These are phyloP conservation scores for Epirrhoe alternata DNA, from an alignment of 2,888 invertebrate species.

Conservation along the genomic window DNA sequence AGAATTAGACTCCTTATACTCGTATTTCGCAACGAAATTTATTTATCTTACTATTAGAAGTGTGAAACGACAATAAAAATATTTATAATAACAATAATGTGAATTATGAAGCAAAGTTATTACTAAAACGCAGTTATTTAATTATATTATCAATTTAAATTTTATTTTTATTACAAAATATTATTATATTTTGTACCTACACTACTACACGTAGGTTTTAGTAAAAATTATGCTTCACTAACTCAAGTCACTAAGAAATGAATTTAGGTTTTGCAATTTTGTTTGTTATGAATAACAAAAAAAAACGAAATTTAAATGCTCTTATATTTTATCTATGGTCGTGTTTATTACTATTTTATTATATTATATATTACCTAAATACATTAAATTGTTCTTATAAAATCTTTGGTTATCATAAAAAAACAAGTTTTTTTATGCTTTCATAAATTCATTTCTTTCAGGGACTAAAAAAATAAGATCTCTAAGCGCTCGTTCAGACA, in stretches of 20 bases:
- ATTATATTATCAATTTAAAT: too few relatives aligned
- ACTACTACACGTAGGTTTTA: neutral
- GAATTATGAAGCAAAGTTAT: slow-evolving; percentile 4
- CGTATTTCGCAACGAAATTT: slow-evolving; percentile 34
- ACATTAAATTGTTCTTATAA: too few relatives aligned
- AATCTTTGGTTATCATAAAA: too few relatives aligned
- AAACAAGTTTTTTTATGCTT: too few relatives aligned
- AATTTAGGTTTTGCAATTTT: neutral
- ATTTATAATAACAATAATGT: slow-evolving; percentile 30
- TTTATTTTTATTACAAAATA: too few relatives aligned
- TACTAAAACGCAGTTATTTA: neutral
- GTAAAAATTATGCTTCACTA: neutral
- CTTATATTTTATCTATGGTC: too few relatives aligned
- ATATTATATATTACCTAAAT: too few relatives aligned
- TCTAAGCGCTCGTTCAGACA: too few relatives aligned
- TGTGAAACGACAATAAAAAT: slow-evolving; percentile 41
- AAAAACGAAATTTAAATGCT: too few relatives aligned
- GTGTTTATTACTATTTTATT: too few relatives aligned
- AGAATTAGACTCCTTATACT: neutral
- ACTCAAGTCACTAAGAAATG: slow-evolving; percentile 1
- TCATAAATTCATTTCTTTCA: slow-evolving; percentile 6
- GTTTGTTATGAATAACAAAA: too few relatives aligned
- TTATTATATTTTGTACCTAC: neutral
- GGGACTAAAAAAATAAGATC: slow-evolving; percentile 15
- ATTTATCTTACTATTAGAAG: slow-evolving; percentile 24